Conservation (phyloP, 2,797 vertebrate genomes). For the Cynodonichthys magdalenae region DNA sequence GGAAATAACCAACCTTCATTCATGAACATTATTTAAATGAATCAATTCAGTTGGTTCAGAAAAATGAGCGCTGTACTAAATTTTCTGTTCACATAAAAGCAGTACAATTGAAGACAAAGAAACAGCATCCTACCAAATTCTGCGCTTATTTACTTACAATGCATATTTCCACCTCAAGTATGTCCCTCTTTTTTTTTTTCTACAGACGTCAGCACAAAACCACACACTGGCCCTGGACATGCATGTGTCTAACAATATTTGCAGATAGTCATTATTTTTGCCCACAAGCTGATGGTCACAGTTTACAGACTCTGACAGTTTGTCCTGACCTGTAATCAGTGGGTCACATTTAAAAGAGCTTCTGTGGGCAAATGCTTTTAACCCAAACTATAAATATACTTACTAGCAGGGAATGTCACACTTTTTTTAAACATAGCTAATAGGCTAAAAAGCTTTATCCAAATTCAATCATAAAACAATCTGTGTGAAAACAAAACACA, state of each 20-base stretch:
- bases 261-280: slow-evolving; percentile 38
- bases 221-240: slow-evolving; percentile 11
- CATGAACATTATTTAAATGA: slow-evolving; percentile 21
- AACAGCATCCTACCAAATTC: slow-evolving; percentile 10
- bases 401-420: neutral
- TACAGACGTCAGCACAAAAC: slow-evolving; percentile 40
- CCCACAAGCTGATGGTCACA: slow-evolving; percentile 40
- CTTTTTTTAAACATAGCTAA: too few species aligned
- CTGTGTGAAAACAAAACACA: too few species aligned
- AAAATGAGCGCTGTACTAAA: neutral
- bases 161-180: slow-evolving; percentile 14
- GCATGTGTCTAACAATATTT: slow-evolving; percentile 24
- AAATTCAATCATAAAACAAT: too few species aligned
- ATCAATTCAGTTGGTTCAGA: too few species aligned
- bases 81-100: neutral
- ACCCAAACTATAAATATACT: slow-evolving; percentile 49
- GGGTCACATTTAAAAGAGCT: slow-evolving; percentile 39
- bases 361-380: slow-evolving; percentile 36
- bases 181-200: neutral
- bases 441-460: too few species aligned
- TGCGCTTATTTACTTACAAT: slow-evolving; percentile 11
- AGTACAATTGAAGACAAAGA: neutral
- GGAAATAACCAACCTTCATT: slow-evolving; percentile 37
- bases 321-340: slow-evolving; percentile 58
- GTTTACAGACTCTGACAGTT: slow-evolving; percentile 57